Percentiles rank a stretch among this genome's conserved stretches.
These are phyloP conservation scores for Plutella xylostella DNA, from an alignment of 2,888 invertebrate genomes.

Conservation along the genomic window DNA sequence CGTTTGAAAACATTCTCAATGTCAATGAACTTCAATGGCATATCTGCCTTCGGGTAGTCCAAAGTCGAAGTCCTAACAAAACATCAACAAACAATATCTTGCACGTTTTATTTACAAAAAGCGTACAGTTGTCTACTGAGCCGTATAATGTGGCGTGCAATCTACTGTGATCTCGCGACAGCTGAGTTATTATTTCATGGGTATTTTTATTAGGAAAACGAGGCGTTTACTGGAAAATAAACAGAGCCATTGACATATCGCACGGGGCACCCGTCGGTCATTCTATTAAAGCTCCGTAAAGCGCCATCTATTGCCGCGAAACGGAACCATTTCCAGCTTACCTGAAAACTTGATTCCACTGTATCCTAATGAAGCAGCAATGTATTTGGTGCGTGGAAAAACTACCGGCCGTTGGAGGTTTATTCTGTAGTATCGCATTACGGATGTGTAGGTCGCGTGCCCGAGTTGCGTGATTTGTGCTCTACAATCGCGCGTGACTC, in stretches of 20 bases:
- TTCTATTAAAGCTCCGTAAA: not conserved
- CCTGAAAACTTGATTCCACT: accelerated
- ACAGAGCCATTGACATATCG: constrained; percentile 59
- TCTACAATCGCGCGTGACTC: constrained; percentile 56
- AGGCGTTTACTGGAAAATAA: constrained; percentile 55
- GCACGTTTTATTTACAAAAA: constrained; percentile 1
- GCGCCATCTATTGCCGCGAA: constrained; percentile 23
- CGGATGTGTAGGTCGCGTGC: constrained; percentile 42
- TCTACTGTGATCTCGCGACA: constrained; percentile 35
- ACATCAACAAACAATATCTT: too few species aligned
- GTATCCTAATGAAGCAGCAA: constrained; percentile 12
- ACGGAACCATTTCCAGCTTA: too few species aligned
- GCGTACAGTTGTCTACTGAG: not conserved
- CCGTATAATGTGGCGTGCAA: constrained; percentile 47
- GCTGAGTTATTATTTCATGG: constrained; percentile 51
- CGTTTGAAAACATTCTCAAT: too few species aligned
- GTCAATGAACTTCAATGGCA: too few species aligned
- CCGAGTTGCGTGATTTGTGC: constrained; percentile 60
- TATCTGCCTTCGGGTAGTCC: too few species aligned
- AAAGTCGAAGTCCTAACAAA: too few species aligned
- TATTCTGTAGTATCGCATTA: constrained; percentile 23
- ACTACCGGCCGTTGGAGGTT: too few species aligned
- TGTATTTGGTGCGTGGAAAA: constrained; percentile 24
- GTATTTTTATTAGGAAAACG: constrained; percentile 49
- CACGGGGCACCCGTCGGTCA: constrained; percentile 22